A percentile compares a stretch with the other conserved stretches of the same genome.
Evolutionary conservation across 1,140 invertebrate genomes (phyloP).

Genomic region (Brachionus calyciflorus): DNA sequence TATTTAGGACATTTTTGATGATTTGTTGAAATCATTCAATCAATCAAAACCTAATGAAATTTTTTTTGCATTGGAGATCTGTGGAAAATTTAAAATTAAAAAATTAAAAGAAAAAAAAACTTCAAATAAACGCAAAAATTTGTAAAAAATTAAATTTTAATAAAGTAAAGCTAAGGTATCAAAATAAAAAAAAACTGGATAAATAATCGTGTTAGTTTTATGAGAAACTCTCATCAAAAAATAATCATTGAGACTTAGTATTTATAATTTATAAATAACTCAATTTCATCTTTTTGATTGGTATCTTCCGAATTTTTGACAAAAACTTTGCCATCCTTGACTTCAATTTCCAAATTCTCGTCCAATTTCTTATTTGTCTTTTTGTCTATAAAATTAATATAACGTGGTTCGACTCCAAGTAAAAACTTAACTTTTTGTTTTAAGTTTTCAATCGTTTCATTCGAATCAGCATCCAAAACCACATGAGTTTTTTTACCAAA

Average conservation of each 20-base stretch:
- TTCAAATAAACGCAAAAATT: too few relatives aligned
- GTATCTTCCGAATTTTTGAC: background rate
- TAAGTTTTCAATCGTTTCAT: slow-evolving; percentile 13
- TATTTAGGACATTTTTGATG: too few relatives aligned
- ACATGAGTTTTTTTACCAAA: background rate
- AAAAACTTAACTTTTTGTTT: slow-evolving; percentile 28
- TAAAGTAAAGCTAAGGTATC: too few relatives aligned
- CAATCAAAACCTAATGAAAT: too few relatives aligned
- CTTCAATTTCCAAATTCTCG: background rate
- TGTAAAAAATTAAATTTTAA: too few relatives aligned
- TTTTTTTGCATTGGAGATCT: too few relatives aligned
- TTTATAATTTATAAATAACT: slow-evolving; percentile 14
- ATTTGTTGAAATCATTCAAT: too few relatives aligned
- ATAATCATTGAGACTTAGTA: background rate
- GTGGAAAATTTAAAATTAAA: too few relatives aligned
- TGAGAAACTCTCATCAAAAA: too few relatives aligned
- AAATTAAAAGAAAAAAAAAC: too few relatives aligned
- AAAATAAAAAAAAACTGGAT: too few relatives aligned
- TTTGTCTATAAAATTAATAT: slow-evolving; percentile 20
- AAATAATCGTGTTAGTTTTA: too few relatives aligned
- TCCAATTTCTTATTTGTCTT: slow-evolving; percentile 1
- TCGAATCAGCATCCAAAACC: background rate
- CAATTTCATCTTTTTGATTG: background rate
- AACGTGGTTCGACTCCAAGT: background rate
- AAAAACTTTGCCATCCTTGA: background rate